Base-by-base conservation (phyloP, 2,888 invertebrate species). In the Drosophila monieri region DNA sequence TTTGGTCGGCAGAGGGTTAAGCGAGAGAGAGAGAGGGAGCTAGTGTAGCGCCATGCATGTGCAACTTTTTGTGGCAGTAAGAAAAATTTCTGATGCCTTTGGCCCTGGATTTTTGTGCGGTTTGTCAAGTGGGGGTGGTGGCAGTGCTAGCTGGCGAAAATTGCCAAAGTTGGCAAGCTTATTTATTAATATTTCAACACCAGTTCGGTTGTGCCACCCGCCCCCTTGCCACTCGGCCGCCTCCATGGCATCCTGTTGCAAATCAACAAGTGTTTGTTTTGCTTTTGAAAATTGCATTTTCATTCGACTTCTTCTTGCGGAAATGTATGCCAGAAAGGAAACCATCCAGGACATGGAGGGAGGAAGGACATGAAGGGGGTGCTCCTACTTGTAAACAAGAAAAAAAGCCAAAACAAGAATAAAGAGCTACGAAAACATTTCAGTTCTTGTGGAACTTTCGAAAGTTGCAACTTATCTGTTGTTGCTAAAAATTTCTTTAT, bases 391-490 rank as follows among this genome's bases (percentile, higher is more conserved):
- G 62, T 67, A 64, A 67, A 46, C 53, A 53, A 55, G n/a, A 35
- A 43, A 51, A 32, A 32, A 43, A 15, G 10, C n/a, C 12, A 37
- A 57, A 70, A 74, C 62, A 80, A 79, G 74, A 77, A 64, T 74
- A 74, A 74, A 80, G 85, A 74, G 86, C 80, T 86, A 67, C 74
- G 71, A 69, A 85, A 87, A 86, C 83, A 83, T 68, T 78, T 79
- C 68, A 73, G 73, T 65, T 65, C 66, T 58, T 41, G 72, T 18
- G 56, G 68, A 86, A 84, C 85, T 84, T 84, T 86, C 85, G 78
- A 88, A 84, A 84, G 85, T 84, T 88, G 88, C 87, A 84, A 84
- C 87, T 88, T 84, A 84, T 84, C 84, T 88, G 84, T 84, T 84
- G 88, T 84, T 76, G 76, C 73, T 48, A 44, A 59, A 44, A 59